A percentile compares a stretch with the other conserved stretches of the same genome.
These are phyloP conservation scores for Steinernema carpocapsae DNA, from an alignment of 2,888 invertebrate genomes.

Conservation along the genomic window DNA sequence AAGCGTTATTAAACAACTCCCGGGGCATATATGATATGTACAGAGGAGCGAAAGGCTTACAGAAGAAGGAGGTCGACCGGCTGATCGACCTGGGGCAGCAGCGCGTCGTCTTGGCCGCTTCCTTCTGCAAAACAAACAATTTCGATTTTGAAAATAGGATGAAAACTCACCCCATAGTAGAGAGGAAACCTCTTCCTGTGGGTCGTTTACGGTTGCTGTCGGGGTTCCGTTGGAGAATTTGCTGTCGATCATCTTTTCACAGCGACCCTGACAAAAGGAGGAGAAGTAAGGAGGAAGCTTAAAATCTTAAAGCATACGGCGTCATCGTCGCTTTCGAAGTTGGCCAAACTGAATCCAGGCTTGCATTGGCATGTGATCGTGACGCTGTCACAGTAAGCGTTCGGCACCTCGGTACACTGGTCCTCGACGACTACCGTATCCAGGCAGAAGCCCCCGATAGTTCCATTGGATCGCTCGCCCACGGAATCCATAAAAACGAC, in stretches of 20 bases:
- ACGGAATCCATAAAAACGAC: constrained; percentile 69
- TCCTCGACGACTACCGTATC: constrained; percentile 66
- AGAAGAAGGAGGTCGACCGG: constrained; percentile 12
- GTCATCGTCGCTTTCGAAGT: constrained; percentile 64
- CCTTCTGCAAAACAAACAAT: neutral
- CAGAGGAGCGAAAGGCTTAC: neutral
- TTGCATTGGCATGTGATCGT: constrained; percentile 65
- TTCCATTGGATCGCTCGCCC: constrained; percentile 66
- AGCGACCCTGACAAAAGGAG: constrained; percentile 46
- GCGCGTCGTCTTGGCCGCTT: constrained; percentile 3
- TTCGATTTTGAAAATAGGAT: neutral
- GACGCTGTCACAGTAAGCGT: constrained; percentile 65
- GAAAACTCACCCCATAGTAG: constrained; percentile 4
- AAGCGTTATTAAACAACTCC: constrained; percentile 1
- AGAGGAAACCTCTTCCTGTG: neutral
- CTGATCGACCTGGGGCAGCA: constrained; percentile 16
- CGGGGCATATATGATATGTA: constrained; percentile 29
- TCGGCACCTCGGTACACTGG: constrained; percentile 57
- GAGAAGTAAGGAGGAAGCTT: too few species aligned
- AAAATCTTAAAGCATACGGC: constrained; percentile 44
- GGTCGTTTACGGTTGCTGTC: neutral
- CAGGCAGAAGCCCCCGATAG: constrained; percentile 66
- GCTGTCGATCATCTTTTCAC: constrained; percentile 51
- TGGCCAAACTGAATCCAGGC: constrained; percentile 64
- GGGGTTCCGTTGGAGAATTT: constrained; percentile 47